Base-by-base conservation (phyloP, 2,797 vertebrate genomes). In the Dendrocincla tyrannina region DNA sequence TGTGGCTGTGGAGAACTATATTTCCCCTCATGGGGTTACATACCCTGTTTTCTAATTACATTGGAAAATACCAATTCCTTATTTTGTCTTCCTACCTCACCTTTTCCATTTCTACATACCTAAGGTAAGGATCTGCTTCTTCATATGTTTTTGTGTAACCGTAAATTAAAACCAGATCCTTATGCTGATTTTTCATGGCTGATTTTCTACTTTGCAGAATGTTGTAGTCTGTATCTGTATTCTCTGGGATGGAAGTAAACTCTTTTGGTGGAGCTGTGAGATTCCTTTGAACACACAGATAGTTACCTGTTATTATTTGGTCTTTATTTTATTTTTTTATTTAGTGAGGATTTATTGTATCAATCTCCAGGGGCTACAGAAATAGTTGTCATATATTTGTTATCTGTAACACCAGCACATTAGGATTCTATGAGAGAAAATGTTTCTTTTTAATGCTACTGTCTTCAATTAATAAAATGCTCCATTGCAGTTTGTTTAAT, bases 401-500 rank as follows among this genome's bases (percentile, higher is more conserved):
- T 94, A 58, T 85, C 69, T 94, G 25, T 82, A 80, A 87, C 78
- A 80, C 58, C 46, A 91, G 68, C 44, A 91, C 76, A 15, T 89
- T 89, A 74, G 87, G 89, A 72, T 89, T 20, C 56, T 42, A 4
- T n/a, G 70, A 92, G 59, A 91, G 62, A 87, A 56, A 68, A 55
- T 49, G n/a, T 72, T 52, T 93, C 19, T 70, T 95, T 95, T 95
- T 94, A 86, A 78, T 88, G 70, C 82, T 93, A 94, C 85, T 93
- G 75, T 84, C 63, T 92, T 92, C 74, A 77, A 0, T 91, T 93
- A 93, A 85, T 80, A 74, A 86, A 93, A 68, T 2, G 17, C 66
- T 94, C 58, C 73, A 59, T 27, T 80, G 50, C 55, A 90, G 10
- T 73, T 25, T 63, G 47, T 81, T 33, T 47, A 58, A 63, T 58